Conservation (phyloP, 1,140 invertebrate genomes). For the Orchesella cincta region DNA sequence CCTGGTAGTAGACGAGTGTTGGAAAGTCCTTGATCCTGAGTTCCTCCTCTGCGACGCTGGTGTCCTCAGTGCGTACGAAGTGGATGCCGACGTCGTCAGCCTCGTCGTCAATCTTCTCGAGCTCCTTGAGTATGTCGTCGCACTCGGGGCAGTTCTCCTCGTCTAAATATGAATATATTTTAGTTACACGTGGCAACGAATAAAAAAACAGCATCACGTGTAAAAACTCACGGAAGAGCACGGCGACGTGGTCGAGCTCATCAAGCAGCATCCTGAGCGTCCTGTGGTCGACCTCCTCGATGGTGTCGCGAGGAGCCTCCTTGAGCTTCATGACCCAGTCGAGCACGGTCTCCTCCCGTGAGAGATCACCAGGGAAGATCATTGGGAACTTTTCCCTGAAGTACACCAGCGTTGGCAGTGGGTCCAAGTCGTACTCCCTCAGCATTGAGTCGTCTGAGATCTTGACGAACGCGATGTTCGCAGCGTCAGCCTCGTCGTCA, state of each 20-base stretch:
- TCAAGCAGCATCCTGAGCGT: conserved; percentile 85
- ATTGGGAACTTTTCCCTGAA: conserved; percentile 88
- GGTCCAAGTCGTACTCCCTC: conserved; percentile 83
- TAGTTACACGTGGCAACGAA: conserved; percentile 20
- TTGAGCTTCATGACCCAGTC: conserved; percentile 87
- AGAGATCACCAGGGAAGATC: conserved; percentile 80
- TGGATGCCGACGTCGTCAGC: conserved; percentile 68
- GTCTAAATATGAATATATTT: conserved; percentile 60
- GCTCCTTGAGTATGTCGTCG: conserved; percentile 77
- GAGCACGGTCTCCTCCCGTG: conserved; percentile 85
- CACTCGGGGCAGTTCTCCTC: conserved; percentile 81
- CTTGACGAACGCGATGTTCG: conserved; percentile 82
- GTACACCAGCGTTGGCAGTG: conserved; percentile 80
- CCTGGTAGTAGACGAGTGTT: conserved; percentile 87
- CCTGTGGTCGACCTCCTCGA: conserved; percentile 87
- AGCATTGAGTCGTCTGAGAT: conserved; percentile 86
- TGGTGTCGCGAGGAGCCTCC: conserved; percentile 80
- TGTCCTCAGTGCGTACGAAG: conserved; percentile 90
- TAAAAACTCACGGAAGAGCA: conserved; percentile 82
- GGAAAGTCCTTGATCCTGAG: conserved; percentile 89
- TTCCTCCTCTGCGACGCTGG: conserved; percentile 78
- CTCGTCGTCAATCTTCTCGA: conserved; percentile 76
- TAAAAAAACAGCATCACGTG: neutral
- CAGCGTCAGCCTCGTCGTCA: conserved; percentile 54
- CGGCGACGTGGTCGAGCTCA: conserved; percentile 86